Base-by-base conservation (phyloP, 2,888 invertebrate genomes). In the Lordiphosa fenestrarum region DNA sequence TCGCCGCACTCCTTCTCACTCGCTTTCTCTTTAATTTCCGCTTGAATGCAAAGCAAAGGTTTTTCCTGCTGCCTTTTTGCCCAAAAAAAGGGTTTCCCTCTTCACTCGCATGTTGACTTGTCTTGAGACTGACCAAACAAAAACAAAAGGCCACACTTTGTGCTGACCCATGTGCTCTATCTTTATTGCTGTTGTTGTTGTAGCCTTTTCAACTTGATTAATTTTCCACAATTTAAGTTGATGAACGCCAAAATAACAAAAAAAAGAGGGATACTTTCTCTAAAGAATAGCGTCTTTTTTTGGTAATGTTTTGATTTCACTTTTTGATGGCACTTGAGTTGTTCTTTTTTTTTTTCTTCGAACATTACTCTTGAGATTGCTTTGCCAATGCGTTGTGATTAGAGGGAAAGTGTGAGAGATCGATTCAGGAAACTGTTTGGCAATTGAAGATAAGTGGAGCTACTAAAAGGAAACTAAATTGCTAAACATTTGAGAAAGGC, bases 151-250 rank as follows among this genome's bases (percentile, higher is more conserved):
- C 48, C 44, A 39, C 25, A 38, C 49, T 6, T 9, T 19, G 53
- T 25, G 35, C 42, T 21, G 35, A 63, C 46, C 57, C 61, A 48
- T 75, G 66, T 69, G 72, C 72, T 23, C 49, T 65, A 62, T 62
- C 62, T 62, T 62, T 62, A 9, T 62, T 62, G 66, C 50, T 58
- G 57, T 42, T 47, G 35, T 19, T 15, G 19, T 13, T 47, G 36
- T 44, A 69, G 82, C 75, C 76, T 86, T 84, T 82, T 85, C 69
- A 71, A 78, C 81, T 78, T 85, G 84, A 86, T 87, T 85, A 81
- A 87, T 81, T 87, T 75, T 87, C 73, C 73, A 73, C 69, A 73
- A 76, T 80, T 81, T 83, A 68, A 72, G 61, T 74, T 76, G 73
- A 84, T 78, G 78, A 81, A 77, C 70, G 62, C 48, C 42, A n/a